These are phyloP conservation scores for Dermatemys mawii DNA, from an alignment of 2,113 vertebrate species.

Conservation along the genomic window DNA sequence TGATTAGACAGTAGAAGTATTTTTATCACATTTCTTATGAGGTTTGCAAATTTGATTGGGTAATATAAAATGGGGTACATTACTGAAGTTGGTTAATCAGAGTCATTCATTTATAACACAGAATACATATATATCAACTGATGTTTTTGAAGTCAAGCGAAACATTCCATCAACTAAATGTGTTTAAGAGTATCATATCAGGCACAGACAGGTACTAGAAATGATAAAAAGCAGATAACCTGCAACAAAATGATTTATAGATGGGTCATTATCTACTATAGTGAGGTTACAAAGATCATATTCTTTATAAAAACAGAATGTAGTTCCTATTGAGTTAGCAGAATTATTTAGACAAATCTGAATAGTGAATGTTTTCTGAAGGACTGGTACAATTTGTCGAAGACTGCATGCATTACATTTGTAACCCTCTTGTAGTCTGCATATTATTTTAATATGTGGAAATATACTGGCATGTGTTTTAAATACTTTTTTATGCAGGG, in stretches of 20 bases:
- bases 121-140: slow-evolving; percentile 67
- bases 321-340: slow-evolving; percentile 51
- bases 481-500: neutral
- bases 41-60: slow-evolving; percentile 27
- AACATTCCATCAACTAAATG: slow-evolving; percentile 79
- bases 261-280: slow-evolving; percentile 72
- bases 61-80: slow-evolving; percentile 39
- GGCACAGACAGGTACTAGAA: slow-evolving; percentile 81
- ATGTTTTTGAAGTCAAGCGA: slow-evolving; percentile 75
- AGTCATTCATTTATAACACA: slow-evolving; percentile 50
- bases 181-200: slow-evolving; percentile 78
- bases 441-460: slow-evolving; percentile 5
- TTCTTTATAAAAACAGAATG: slow-evolving; percentile 58
- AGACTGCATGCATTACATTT: slow-evolving; percentile 18
- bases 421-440: slow-evolving; percentile 6
- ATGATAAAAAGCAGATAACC: slow-evolving; percentile 82
- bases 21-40: slow-evolving; percentile 33
- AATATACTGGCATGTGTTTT: slow-evolving; percentile 12
- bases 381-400: slow-evolving; percentile 29
- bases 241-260: slow-evolving; percentile 78
- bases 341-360: slow-evolving; percentile 48
- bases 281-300: slow-evolving; percentile 62
- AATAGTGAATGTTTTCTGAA: slow-evolving; percentile 39
- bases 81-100: slow-evolving; percentile 56
- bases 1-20: slow-evolving; percentile 30